These are phyloP conservation scores for Phaetusa simplex DNA, from an alignment of 2,113 vertebrate genomes.

Conservation along the genomic window DNA sequence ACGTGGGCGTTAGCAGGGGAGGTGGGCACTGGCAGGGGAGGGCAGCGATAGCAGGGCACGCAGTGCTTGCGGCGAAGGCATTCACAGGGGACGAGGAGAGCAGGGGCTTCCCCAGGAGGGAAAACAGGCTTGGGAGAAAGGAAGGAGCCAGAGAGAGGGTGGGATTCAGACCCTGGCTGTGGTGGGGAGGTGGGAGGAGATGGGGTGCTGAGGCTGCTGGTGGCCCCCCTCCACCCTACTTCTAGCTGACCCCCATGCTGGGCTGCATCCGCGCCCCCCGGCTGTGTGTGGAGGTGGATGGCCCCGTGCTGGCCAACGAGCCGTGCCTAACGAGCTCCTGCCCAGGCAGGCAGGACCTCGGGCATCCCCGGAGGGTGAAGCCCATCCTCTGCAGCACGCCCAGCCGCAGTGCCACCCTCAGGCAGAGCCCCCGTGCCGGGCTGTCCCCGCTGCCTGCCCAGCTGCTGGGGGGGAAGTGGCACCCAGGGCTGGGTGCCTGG, in stretches of 20 bases:
- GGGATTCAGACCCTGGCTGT: not conserved
- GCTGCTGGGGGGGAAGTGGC: not conserved
- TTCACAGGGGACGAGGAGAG: not conserved
- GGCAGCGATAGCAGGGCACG: accelerated
- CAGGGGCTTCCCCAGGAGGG: not conserved
- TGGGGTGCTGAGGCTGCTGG: not conserved
- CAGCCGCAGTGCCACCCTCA: accelerated
- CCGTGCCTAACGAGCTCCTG: not conserved
- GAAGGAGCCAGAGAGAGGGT: not conserved
- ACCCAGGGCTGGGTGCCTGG: not conserved
- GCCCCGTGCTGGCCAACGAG: not conserved
- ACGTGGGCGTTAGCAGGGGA: not conserved
- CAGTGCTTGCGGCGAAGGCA: not conserved
- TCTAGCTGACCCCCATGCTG: not conserved
- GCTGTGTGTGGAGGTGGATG: not conserved
- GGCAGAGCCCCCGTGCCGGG: not conserved
- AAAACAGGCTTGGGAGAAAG: not conserved
- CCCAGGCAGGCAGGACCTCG: not conserved
- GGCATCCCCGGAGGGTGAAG: not conserved
- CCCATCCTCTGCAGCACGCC: not conserved
- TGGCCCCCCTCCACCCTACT: too few relatives aligned
- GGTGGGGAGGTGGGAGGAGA: not conserved
- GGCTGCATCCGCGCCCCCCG: not conserved
- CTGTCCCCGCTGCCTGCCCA: not conserved
- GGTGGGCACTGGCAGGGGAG: too few relatives aligned